Percentiles rank a stretch among this genome's conserved stretches.
These are phyloP conservation scores for Tetramorium bicarinatum DNA, from an alignment of 2,888 invertebrate genomes.

Conservation along the genomic window DNA sequence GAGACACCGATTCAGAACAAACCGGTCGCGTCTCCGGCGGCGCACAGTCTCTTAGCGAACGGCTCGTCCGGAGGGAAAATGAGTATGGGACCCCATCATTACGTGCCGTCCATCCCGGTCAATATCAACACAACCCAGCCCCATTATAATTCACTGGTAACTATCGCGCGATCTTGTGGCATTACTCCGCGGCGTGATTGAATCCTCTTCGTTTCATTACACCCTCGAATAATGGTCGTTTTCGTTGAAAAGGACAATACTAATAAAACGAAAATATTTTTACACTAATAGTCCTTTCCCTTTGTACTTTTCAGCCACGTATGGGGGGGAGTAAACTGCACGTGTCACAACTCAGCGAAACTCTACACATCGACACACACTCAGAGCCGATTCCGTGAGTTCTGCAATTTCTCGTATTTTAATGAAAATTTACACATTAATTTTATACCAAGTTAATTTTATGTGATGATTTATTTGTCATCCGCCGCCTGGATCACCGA, in stretches of 20 bases:
- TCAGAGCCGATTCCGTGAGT: constrained; percentile 95
- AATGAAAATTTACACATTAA: neutral
- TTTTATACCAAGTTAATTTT: neutral
- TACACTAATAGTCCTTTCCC: neutral
- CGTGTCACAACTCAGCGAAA: constrained; percentile 89
- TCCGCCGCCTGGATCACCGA: neutral
- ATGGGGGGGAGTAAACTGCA: constrained; percentile 83
- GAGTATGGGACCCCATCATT: constrained; percentile 91
- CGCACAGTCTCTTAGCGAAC: constrained; percentile 92
- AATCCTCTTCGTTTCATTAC: neutral
- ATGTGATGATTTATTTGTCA: neutral
- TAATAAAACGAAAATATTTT: constrained; percentile 18
- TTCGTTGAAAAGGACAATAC: neutral
- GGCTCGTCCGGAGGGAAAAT: constrained; percentile 89
- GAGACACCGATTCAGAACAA: constrained; percentile 87
- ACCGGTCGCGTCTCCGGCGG: constrained; percentile 92
- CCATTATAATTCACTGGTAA: constrained; percentile 87
- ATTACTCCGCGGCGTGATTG: constrained; percentile 26
- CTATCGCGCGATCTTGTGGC: constrained; percentile 49
- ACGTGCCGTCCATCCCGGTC: constrained; percentile 89
- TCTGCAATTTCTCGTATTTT: neutral
- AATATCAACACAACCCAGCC: constrained; percentile 87
- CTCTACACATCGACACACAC: constrained; percentile 95
- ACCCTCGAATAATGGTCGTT: neutral
- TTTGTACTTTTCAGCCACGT: constrained; percentile 81